Base-by-base conservation (phyloP, 2,113 vertebrate species). In the Pluvialis apricaria region DNA sequence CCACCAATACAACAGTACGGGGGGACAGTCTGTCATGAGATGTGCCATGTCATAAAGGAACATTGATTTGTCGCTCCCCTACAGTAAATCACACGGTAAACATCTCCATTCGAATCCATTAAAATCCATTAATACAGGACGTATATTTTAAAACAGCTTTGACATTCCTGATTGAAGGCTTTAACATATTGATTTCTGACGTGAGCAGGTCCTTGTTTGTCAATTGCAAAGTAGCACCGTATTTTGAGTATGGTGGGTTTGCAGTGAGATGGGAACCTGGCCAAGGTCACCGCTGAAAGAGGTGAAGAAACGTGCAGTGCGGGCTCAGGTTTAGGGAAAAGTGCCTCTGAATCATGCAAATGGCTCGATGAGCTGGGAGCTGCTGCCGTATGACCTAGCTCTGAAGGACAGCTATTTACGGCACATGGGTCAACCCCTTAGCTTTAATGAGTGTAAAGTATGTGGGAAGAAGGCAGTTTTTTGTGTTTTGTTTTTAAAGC, bases 331-430 rank as follows among this genome's bases (percentile, higher is more conserved):
- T 92, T 89, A 61, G 81, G 92, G 66, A 54, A 10, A 83, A 69
- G 68, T 51, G 88, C 60, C 90, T 94, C 64, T 29, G 45, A 95
- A 90, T 88, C 29, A 54, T 86, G 70, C 58, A 49, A 87, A 79
- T 64, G 79, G 34, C 69, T 55, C 40, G 60, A 31, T 88, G 90
- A 69, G 78, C 88, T 51, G 47, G 82, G 85, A 90, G 78, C 85
- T 68, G 85, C 79, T 71, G 76, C 92, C 17, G 11, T 32, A 3
- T 71, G 91, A 70, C 95, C 93, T 72, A 40, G 32, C 89, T 84
- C 73, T 96, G 95, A 91, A 97, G 96, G 91, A 90, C 89, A 14
- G 66, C 87, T 96, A 64, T 97, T 90, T 92, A 70, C 24, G 5
- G 94, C 61, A 55, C 79, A 21, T 32, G 40, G 96, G 94, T 79